Evolutionary conservation across 2,888 invertebrate species (phyloP), one percentile per base, ranked within the genome.

Genomic region (Elmis aenea): DNA sequence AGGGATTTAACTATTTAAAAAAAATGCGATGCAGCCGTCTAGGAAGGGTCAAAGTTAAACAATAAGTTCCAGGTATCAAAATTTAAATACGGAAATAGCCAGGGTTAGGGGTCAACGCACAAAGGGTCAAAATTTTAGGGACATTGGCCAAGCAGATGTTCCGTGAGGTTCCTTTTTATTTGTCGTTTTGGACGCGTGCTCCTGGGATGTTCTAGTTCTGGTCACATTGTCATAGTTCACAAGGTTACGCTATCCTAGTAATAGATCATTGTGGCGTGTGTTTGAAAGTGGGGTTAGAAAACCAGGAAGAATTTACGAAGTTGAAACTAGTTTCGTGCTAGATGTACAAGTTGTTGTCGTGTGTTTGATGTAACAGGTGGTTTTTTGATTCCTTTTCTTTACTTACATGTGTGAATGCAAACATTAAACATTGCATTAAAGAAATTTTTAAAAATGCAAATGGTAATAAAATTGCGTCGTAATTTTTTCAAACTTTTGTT

Each of bases 121-220:
- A 48, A 49, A 46, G 36, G 50, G 50, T 47, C 46, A 47, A 33
- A 39, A 42, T 32, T 13, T 31, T 37, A 34, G 40, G 47, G 45
- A 45, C 47, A 48, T 23, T 48, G 47, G 47, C 45, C 42, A 45
- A 37, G 47, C 47, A 45, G 45, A 47, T 44, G 44, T 47, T 42
- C 20, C 34, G 10, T 6, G 21, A 21, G 18, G 14, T 12, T 39
- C 26, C 27, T 12, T n/a, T 11, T 15, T 13, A 20, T 20, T 33
- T n/a, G n/a, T 26, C 5, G 25, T 16, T 27, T 21, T 35, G 18
- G 25, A 25, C 22, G 33, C 23, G 28, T 11, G 15, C 13, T 23
- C 14, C 29, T 35, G 24, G 28, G 29, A 35, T 28, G 35, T 24
- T 16, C 22, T 14, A 20, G 3, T 28, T 28, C 13, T 3, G 28